Evolutionary conservation across 1,140 invertebrate species (phyloP).

Genomic region (Microplitis mediator): DNA sequence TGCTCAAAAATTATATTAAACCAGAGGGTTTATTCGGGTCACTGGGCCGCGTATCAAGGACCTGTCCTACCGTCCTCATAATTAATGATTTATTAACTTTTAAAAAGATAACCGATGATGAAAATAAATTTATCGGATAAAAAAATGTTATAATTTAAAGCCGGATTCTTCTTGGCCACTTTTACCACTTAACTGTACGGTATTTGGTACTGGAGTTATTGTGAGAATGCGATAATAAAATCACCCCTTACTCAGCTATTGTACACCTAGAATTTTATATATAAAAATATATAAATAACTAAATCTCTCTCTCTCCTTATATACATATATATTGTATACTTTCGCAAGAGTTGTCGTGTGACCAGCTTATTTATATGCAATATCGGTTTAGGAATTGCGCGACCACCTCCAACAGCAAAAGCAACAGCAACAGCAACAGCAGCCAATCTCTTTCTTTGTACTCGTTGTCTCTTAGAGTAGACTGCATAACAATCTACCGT

Average conservation of each 20-base stretch:
- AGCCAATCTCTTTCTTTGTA: slow-evolving; percentile 14
- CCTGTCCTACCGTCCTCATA: slow-evolving; percentile 27
- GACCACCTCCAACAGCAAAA: not conserved
- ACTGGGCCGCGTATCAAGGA: slow-evolving; percentile 44
- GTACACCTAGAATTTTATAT: not conserved
- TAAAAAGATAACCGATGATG: not conserved
- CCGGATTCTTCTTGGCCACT: not conserved
- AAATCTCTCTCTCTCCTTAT: not conserved
- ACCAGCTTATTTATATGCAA: slow-evolving; percentile 22
- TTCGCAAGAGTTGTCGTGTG: slow-evolving; percentile 16
- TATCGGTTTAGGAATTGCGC: slow-evolving; percentile 24
- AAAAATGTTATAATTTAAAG: not conserved
- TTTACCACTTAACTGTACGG: not conserved
- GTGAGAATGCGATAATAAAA: slow-evolving; percentile 22
- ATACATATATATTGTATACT: slow-evolving; percentile 15
- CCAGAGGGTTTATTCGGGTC: slow-evolving; percentile 44
- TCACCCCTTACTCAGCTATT: slow-evolving; percentile 10
- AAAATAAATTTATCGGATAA: not conserved
- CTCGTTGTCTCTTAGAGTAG: slow-evolving; percentile 19
- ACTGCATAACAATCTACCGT: not conserved
- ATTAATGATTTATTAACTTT: slow-evolving; percentile 22
- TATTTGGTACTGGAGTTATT: not conserved
- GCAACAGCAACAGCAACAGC: not conserved
- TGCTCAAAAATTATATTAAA: slow-evolving; percentile 16
- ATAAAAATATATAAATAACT: too few relatives aligned